These are phyloP conservation scores for Pangasianodon hypophthalmus DNA, from an alignment of 2,113 vertebrate genomes.

Conservation along the genomic window DNA sequence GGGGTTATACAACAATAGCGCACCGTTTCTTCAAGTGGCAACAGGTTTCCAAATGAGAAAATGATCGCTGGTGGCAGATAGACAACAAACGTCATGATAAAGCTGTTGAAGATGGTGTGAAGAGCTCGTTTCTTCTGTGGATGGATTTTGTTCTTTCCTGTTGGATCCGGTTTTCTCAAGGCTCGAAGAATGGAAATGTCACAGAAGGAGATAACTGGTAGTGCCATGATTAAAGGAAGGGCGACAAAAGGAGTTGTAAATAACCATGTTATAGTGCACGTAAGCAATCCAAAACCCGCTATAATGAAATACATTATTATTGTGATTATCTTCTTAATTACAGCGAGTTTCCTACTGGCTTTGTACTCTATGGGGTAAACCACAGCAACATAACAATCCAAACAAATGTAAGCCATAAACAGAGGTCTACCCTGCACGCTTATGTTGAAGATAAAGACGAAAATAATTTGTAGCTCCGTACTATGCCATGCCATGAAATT, in stretches of 20 bases:
- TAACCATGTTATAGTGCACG: not conserved
- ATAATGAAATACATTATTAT: not conserved
- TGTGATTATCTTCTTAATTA: not conserved
- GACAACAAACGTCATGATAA: slow-evolving; percentile 23
- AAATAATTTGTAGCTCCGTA: not conserved
- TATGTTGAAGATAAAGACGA: not conserved
- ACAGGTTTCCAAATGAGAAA: not conserved
- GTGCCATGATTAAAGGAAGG: slow-evolving; percentile 3
- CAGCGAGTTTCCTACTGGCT: slow-evolving; percentile 9
- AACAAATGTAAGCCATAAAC: slow-evolving; percentile 44
- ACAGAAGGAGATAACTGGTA: slow-evolving; percentile 38
- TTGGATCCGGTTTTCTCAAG: slow-evolving; percentile 22
- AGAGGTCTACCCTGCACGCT: slow-evolving; percentile 27
- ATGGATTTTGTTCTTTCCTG: slow-evolving; percentile 34
- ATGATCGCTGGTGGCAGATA: slow-evolving; percentile 29
- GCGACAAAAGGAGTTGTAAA: not conserved
- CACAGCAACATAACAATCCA: slow-evolving; percentile 49
- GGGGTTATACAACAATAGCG: not conserved
- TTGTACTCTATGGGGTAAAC: slow-evolving; percentile 45
- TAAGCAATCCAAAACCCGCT: not conserved
- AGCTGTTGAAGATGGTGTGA: slow-evolving; percentile 32
- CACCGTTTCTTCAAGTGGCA: not conserved
- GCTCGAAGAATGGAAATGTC: slow-evolving; percentile 30
- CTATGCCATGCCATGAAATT: slow-evolving; percentile 30
- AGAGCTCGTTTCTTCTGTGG: slow-evolving; percentile 49